These are phyloP conservation scores for Drosophila setifemur DNA, from an alignment of 1,140 invertebrate genomes.

Conservation along the genomic window DNA sequence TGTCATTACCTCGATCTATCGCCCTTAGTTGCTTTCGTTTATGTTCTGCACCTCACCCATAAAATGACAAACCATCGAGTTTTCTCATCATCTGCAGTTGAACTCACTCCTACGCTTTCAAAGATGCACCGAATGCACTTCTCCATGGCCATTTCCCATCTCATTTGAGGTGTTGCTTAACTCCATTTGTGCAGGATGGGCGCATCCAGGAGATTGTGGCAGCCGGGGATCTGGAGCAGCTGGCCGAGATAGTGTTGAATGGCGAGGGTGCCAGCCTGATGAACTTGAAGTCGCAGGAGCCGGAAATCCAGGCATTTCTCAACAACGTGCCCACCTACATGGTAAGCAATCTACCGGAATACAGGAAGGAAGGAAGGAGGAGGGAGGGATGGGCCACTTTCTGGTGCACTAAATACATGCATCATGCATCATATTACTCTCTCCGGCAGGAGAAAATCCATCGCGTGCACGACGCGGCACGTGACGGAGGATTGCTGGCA, in stretches of 20 bases:
- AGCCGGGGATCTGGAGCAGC: conserved; percentile 92
- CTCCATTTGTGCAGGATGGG: conserved; percentile 79
- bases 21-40: conserved; percentile 7
- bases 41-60: conserved; percentile 26
- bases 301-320: conserved; percentile 94
- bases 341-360: conserved; percentile 84
- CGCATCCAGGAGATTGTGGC: conserved; percentile 87
- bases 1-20: conserved; percentile 13
- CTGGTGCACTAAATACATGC: conserved; percentile 23
- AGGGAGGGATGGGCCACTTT: conserved; percentile 17
- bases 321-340: conserved; percentile 95
- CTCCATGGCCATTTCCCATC: neutral
- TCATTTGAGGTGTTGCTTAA: conserved; percentile 5
- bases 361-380: conserved; percentile 1
- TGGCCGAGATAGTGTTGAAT: conserved; percentile 93
- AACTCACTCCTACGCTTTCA: conserved; percentile 20
- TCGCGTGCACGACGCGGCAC: conserved; percentile 92
- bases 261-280: conserved; percentile 92
- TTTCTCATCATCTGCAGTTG: neutral
- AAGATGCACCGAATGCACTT: conserved; percentile 6
- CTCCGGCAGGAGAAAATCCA: conserved; percentile 91
- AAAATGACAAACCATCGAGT: conserved; percentile 21
- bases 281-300: conserved; percentile 88
- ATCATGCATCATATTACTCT: conserved; percentile 15
- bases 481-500: conserved; percentile 91